Base-by-base conservation (phyloP, 1,140 invertebrate genomes). In the Carposina sasakii region DNA sequence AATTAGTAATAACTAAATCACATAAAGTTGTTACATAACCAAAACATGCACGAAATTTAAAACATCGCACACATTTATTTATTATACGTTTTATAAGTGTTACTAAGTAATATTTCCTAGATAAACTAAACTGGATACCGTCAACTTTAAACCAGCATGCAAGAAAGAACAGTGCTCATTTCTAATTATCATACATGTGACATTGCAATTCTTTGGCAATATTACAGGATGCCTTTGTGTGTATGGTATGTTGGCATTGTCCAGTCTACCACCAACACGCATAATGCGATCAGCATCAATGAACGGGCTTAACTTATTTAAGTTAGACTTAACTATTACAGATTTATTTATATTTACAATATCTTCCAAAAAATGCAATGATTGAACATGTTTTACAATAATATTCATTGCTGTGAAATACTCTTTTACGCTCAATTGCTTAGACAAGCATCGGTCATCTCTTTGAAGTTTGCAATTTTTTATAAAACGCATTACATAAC, bases 31-130 rank as follows among this genome's bases (percentile, higher is more conserved):
- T n/a, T n/a, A n/a, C n/a, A n/a, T n/a, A n/a, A n/a, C n/a, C n/a
- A n/a, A n/a, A n/a, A n/a, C n/a, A n/a, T n/a, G 64, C 54, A 20
- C 52, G 56, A n/a, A 53, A 26, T 13, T 42, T 55, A 21, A 49
- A 58, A 48, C 71, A 75, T 6, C 19, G 43, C 2, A 65, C 20
- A 54, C 72, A 76, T 44, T 52, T 57, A 12, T 57, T 39, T 4
- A 71, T 37, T 8, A 63, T 28, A 8, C 33, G 47, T 48, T 53
- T 57, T 2, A 63, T 31, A 30, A 31, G 20, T 23, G 46, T 31
- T 17, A 48, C 33, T 43, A 46, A 17, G 58, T 15, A 31, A 53
- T 43, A 49, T 51, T 62, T 46, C 51, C 64, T 28, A 37, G 40
- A 15, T 48, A 39, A 4, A 3, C 10, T 42, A 52, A 8, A 61